Evolutionary conservation across 1,140 invertebrate species (phyloP).

Genomic region (Panulirus ornatus): DNA sequence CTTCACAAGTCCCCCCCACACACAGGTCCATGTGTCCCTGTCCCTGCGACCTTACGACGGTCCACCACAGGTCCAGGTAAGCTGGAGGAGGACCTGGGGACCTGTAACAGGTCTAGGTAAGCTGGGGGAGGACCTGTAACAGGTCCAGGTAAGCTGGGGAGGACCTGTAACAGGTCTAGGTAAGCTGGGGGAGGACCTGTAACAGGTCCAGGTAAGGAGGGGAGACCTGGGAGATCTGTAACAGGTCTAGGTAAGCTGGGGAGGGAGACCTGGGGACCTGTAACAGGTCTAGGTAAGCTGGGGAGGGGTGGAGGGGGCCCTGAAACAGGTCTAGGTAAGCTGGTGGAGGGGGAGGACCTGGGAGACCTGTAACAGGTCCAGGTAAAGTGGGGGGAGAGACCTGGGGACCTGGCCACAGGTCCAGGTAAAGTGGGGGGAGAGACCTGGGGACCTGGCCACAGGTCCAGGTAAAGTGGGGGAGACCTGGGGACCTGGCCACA

Average conservation of each 20-base stretch:
- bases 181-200: not conserved
- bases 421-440: too few species aligned
- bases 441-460: not conserved
- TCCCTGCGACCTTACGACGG: constrained; percentile 63
- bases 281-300: too few species aligned
- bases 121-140: too few species aligned
- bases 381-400: not conserved
- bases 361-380: not conserved
- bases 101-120: too few species aligned
- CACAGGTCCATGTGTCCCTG: constrained; percentile 74
- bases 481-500: not conserved
- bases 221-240: too few species aligned
- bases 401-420: too few species aligned
- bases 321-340: too few species aligned
- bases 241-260: not conserved
- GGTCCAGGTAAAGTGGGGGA: not conserved
- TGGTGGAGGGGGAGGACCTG: too few species aligned
- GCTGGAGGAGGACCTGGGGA: not conserved
- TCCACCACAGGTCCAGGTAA: constrained; percentile 64
- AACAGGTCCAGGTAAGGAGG: not conserved
- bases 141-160: not conserved
- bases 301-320: too few species aligned
- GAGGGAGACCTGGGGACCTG: not conserved
- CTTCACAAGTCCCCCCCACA: constrained; percentile 60
- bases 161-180: not conserved